Conservation (phyloP, 2,888 invertebrate genomes). For the Ectemnius lituratus region DNA sequence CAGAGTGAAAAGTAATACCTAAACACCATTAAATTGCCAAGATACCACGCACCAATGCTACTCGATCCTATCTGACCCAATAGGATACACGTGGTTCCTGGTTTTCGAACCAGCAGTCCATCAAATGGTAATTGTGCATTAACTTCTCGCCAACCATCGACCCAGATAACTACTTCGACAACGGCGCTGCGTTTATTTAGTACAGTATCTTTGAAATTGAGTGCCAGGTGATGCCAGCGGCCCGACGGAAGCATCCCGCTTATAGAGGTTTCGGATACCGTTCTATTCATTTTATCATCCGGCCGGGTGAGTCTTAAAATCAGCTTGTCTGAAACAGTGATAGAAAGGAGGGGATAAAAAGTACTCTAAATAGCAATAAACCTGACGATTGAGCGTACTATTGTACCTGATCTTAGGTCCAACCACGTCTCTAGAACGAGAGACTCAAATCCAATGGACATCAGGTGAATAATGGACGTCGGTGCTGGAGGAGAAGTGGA, state of each 20-base stretch:
- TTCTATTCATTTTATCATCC: constrained; percentile 78
- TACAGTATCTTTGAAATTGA: constrained; percentile 81
- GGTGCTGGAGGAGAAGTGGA: constrained; percentile 72
- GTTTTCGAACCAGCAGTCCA: constrained; percentile 82
- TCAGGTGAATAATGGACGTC: constrained; percentile 79
- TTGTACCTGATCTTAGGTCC: constrained; percentile 77
- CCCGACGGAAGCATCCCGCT: constrained; percentile 78
- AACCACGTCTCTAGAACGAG: constrained; percentile 83
- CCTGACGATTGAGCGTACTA: too few species aligned
- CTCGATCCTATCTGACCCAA: constrained; percentile 78
- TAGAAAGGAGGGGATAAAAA: neutral
- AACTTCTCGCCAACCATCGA: constrained; percentile 82
- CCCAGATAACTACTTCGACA: constrained; percentile 81
- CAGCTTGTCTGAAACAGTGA: constrained; percentile 76
- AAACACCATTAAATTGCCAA: constrained; percentile 80
- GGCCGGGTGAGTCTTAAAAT: constrained; percentile 80
- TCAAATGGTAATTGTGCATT: constrained; percentile 81
- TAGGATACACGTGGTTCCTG: constrained; percentile 80
- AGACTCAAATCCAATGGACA: constrained; percentile 83
- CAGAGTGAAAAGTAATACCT: constrained; percentile 52
- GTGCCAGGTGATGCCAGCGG: constrained; percentile 81
- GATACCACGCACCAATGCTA: constrained; percentile 78
- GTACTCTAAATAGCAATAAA: neutral
- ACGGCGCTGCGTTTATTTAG: constrained; percentile 80
- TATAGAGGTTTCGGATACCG: constrained; percentile 79